Percentiles rank a stretch among this genome's conserved stretches.
Conservation (phyloP, 2,113 vertebrate genomes). For the Echinops telfairi region DNA sequence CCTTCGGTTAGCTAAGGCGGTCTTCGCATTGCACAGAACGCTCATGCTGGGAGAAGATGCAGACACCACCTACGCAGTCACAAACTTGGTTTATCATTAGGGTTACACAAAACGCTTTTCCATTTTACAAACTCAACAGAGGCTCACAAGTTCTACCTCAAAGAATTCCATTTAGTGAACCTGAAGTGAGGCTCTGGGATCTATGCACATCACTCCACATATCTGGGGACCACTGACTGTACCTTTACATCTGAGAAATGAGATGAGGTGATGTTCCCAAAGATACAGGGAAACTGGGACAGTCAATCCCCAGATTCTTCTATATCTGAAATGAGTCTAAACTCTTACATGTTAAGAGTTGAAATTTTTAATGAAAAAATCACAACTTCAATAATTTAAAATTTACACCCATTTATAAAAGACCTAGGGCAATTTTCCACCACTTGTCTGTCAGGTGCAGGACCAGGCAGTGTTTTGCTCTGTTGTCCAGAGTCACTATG, state of each 20-base stretch:
- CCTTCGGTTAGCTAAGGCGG: background rate
- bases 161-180: background rate
- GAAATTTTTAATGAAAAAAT: background rate
- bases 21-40: slow-evolving; percentile 1
- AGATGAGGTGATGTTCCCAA: background rate
- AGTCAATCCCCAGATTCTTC: background rate
- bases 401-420: slow-evolving; percentile 28
- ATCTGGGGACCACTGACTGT: background rate
- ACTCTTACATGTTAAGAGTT: background rate
- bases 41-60: background rate
- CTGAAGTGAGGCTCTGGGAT: background rate
- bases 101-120: background rate
- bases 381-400: background rate
- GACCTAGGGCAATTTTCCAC: background rate
- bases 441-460: no score
- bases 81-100: background rate
- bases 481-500: no score
- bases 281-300: background rate
- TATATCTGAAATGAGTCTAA: background rate
- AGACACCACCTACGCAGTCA: background rate
- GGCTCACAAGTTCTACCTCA: background rate
- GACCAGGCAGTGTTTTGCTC: no score
- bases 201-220: background rate
- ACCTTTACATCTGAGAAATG: background rate
- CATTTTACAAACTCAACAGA: background rate